Conservation (phyloP, 2,797 vertebrate species). For the Gambusia yucatana region DNA sequence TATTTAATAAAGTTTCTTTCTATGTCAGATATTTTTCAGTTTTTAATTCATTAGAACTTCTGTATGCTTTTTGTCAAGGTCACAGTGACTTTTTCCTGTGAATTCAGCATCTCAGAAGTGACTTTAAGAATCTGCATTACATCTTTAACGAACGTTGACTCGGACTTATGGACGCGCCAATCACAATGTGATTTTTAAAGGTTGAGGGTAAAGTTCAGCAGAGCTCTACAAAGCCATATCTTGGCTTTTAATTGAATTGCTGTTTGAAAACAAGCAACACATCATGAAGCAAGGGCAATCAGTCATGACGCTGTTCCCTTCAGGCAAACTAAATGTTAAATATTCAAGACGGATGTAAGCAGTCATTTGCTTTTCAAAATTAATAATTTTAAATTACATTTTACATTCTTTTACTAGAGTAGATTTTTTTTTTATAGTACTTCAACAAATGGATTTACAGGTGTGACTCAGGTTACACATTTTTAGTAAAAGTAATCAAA, state of each 20-base stretch:
- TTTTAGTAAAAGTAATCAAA: no score
- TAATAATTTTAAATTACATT: neutral
- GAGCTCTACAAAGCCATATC: neutral
- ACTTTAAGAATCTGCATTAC: conserved; percentile 8
- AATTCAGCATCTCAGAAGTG: conserved; percentile 1
- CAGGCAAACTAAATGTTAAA: conserved; percentile 2
- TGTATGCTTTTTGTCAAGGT: neutral
- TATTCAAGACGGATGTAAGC: neutral
- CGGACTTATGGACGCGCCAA: neutral
- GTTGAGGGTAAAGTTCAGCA: conserved; percentile 3
- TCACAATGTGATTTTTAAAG: conserved; percentile 7
- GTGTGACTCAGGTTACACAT: neutral
- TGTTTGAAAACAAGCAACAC: neutral
- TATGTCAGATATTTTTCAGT: neutral
- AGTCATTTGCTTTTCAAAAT: neutral
- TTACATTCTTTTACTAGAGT: neutral
- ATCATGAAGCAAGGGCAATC: neutral
- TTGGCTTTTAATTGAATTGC: neutral
- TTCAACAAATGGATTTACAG: neutral
- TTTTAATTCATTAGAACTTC: neutral
- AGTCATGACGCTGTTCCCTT: conserved; percentile 5
- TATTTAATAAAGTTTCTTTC: neutral
- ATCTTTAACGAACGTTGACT: conserved; percentile 10
- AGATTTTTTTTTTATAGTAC: neutral
- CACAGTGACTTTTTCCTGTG: neutral